Evolutionary conservation across 1,140 invertebrate genomes (phyloP), one percentile per base, ranked within the genome.

Genomic region (Acromyrmex heyeri): DNA sequence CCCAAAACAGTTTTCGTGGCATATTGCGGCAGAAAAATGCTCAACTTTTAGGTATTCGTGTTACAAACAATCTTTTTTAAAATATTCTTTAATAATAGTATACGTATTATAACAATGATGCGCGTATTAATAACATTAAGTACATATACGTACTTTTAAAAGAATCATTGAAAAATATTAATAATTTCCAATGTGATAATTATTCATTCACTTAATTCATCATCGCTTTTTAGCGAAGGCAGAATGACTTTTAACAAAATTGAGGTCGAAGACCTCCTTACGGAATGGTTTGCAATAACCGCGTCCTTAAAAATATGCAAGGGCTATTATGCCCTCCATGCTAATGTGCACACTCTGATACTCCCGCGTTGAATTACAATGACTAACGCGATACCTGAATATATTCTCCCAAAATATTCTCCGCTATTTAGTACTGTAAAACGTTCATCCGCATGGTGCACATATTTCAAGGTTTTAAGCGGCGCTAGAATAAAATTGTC

Each of bases 381-480:
- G 64, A 57, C 59, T 78, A 65, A 65, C 76, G 44, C 50, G 75
- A 64, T 77, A 44, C 59, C 59, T 44, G 55, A 75, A 75, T 75
- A 75, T 75, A 75, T 75, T 75, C 34, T 75, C 55, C 34, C 72
- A 21, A 81, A 70, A 81, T 70, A 24, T 69, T 79, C 30, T 73
- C 38, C 79, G 69, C 69, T 73, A 83, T 83, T 81, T 81, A 73
- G 57, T 83, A 75, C 79, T 24, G 34, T 53, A 57, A 75, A 73
- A 83, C 38, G 69, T 57, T 61, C 69, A 61, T 62, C 57, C 55
- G 24, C 55, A 30, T 18, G 1, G 24, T 24, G 78, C 65, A 18
- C 55, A 73, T 83, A 83, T 83, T 83, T 83, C 38, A 73, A 53
- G 38, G 44, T 18, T 72, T 83, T 75, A 83, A 83, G 55, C 79